phyloP scores from a whole-genome alignment of 2,113 vertebrate genomes.

The Phrynosoma blainvillii region DNA sequence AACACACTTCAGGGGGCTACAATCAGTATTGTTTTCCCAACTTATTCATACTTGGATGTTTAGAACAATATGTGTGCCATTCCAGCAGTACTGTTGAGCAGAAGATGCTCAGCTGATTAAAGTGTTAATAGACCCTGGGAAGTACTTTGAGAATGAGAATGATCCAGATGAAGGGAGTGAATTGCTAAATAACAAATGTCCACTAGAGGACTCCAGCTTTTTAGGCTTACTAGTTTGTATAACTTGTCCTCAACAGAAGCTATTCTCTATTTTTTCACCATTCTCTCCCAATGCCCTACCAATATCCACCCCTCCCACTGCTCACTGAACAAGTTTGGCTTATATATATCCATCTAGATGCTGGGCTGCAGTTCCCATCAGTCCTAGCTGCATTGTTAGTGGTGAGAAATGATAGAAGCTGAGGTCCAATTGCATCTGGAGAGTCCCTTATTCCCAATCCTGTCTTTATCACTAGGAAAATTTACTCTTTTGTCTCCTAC shows the following conservation, averaged over 20 bases:
- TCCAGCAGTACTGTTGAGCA: neutral
- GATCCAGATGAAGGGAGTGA: neutral
- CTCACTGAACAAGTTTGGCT: neutral
- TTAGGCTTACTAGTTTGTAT: neutral
- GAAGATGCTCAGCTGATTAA: neutral
- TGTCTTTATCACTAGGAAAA: neutral
- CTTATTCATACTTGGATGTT: neutral
- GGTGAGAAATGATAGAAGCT: neutral
- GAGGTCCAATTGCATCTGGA: neutral
- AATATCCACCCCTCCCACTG: neutral
- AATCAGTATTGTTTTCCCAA: neutral
- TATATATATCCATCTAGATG: no score
- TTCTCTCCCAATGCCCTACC: neutral
- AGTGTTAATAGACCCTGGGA: neutral
- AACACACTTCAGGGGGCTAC: neutral
- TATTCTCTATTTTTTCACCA: neutral
- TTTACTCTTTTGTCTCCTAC: neutral
- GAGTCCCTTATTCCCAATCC: neutral
- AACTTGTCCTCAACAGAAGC: neutral
- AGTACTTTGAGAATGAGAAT: constrained; percentile 2
- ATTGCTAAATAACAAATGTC: neutral
- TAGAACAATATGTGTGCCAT: neutral
- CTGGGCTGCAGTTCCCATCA: neutral
- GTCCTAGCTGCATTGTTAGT: neutral
- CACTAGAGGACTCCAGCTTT: neutral